Percentiles rank a stretch among this genome's conserved stretches.
These are phyloP conservation scores for Kradibia gibbosae DNA, from an alignment of 1,140 invertebrate genomes.

Conservation along the genomic window DNA sequence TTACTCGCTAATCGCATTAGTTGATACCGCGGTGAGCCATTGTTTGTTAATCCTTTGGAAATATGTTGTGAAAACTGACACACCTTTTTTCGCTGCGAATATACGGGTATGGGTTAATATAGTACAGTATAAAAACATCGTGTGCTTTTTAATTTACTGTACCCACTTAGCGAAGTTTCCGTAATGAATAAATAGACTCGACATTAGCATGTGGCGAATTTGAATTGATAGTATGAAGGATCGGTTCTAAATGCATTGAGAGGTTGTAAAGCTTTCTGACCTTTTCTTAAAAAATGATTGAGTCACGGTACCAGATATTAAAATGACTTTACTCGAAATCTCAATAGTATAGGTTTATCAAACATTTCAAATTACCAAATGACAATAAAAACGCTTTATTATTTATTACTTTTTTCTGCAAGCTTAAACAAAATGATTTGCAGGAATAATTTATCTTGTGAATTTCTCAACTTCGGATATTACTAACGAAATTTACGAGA, in stretches of 20 bases:
- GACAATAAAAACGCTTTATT: background rate
- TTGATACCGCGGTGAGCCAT: conserved; percentile 33
- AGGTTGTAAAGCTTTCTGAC: conserved; percentile 3
- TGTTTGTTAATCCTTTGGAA: conserved; percentile 50
- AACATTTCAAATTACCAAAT: background rate
- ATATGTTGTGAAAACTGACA: conserved; percentile 39
- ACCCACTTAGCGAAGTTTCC: conserved; percentile 27
- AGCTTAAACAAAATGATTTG: background rate
- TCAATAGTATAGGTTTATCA: background rate
- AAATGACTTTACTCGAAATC: background rate
- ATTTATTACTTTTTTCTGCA: background rate
- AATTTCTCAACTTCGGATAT: background rate
- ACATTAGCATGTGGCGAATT: conserved; percentile 7
- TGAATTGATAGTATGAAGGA: background rate
- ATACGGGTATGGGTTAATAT: background rate
- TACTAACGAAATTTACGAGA: background rate
- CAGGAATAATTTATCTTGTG: background rate
- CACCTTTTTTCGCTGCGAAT: conserved; percentile 34
- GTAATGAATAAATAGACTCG: conserved; percentile 26
- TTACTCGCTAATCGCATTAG: conserved; percentile 32
- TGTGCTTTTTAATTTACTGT: background rate
- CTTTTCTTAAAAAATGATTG: conserved; percentile 7
- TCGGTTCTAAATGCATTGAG: background rate
- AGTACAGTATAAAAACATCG: background rate
- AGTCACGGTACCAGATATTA: background rate